phyloP scores from a whole-genome alignment of 2,113 vertebrate genomes.

The Murina feae region DNA sequence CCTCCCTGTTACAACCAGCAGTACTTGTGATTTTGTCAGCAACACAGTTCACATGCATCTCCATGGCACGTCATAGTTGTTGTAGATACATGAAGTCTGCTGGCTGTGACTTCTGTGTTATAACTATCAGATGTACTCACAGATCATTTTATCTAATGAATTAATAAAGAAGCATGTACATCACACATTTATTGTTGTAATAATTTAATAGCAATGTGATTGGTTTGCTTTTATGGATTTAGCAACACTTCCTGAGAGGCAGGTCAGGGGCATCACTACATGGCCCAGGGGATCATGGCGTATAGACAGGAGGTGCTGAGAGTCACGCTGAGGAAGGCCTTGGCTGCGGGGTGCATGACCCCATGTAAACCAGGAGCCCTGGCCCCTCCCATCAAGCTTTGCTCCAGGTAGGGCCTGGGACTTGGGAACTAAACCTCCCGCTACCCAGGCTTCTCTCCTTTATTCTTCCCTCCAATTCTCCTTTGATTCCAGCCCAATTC shows the following conservation, averaged over 20 bases:
- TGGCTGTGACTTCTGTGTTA: not conserved
- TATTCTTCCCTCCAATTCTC: not conserved
- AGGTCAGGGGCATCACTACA: not conserved
- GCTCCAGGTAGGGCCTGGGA: not conserved
- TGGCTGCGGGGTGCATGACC: not conserved
- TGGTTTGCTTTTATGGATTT: not conserved
- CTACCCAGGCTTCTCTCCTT: too few species aligned
- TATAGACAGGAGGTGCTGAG: not conserved
- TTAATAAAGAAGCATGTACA: too few species aligned
- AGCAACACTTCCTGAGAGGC: not conserved
- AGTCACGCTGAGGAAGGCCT: not conserved
- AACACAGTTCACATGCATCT: fast-evolving
- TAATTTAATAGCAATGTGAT: not conserved
- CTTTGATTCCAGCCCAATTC: not conserved
- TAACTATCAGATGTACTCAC: not conserved
- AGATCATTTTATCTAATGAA: not conserved
- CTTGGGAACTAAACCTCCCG: not conserved
- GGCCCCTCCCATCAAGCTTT: not conserved
- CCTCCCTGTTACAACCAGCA: not conserved
- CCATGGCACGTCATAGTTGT: fast-evolving
- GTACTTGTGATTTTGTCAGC: not conserved
- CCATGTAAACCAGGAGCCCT: not conserved
- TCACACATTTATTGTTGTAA: not conserved
- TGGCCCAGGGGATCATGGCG: fast-evolving
- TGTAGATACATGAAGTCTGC: not conserved